A percentile compares a stretch with the other conserved stretches of the same genome.
These are phyloP conservation scores for Xestia rhomboidea DNA, from an alignment of 2,888 invertebrate species.

Conservation along the genomic window DNA sequence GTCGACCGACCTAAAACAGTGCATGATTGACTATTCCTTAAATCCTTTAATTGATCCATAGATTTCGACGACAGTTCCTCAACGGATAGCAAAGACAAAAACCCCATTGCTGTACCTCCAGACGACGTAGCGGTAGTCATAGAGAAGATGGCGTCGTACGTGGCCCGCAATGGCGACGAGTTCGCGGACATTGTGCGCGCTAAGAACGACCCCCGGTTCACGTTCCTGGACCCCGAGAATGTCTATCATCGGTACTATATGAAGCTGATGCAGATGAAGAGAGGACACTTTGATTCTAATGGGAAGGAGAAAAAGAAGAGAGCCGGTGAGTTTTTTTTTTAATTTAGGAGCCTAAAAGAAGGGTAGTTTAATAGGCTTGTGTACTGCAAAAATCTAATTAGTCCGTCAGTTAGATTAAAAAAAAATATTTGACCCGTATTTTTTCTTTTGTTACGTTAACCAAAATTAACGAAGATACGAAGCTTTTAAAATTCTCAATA, in stretches of 20 bases:
- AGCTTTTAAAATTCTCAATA: no score
- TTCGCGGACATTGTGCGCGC: constrained; percentile 97
- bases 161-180: constrained; percentile 98
- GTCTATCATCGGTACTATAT: constrained; percentile 95
- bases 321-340: constrained; percentile 55
- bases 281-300: constrained; percentile 73
- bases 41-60: constrained; percentile 59
- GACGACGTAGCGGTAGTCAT: constrained; percentile 96
- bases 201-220: constrained; percentile 96
- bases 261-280: constrained; percentile 82
- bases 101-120: constrained; percentile 92
- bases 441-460: no score
- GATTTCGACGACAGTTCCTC: constrained; percentile 83
- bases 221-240: constrained; percentile 95
- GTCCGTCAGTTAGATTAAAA: no score
- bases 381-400: no score
- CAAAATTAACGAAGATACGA: no score
- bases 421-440: no score
- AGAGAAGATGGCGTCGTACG: constrained; percentile 99
- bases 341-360: background rate
- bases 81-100: constrained; percentile 77
- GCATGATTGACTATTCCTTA: background rate
- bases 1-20: no score
- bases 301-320: constrained; percentile 71
- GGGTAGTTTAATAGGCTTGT: no score